Evolutionary conservation across 2,888 invertebrate genomes (phyloP).

Genomic region (Achlya flavicornis): DNA sequence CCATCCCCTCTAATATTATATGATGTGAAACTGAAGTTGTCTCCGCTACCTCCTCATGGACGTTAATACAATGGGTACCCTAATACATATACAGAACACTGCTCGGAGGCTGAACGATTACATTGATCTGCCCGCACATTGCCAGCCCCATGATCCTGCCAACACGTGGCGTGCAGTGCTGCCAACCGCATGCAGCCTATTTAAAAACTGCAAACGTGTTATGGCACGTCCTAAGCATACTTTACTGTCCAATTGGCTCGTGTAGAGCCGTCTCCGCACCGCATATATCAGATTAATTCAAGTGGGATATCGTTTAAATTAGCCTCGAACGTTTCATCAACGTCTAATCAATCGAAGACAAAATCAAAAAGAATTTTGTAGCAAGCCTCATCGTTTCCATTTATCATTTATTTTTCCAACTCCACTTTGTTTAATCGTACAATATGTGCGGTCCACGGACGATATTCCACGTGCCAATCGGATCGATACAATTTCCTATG

Average conservation of each 20-base stretch:
- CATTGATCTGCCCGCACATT: conserved; percentile 19
- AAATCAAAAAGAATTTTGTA: conserved; percentile 25
- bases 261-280: conserved; percentile 17
- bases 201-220: conserved; percentile 39
- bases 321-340: conserved; percentile 11
- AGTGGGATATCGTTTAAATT: conserved; percentile 12
- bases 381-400: conserved; percentile 17
- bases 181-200: conserved; percentile 16
- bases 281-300: conserved; percentile 6
- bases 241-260: conserved; percentile 24
- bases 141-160: conserved; percentile 14
- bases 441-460: neutral
- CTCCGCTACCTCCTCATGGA: conserved; percentile 41
- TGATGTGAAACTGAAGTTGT: conserved; percentile 8
- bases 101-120: conserved; percentile 22
- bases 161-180: conserved; percentile 12
- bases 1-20: conserved; percentile 8
- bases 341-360: conserved; percentile 23
- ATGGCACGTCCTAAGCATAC: conserved; percentile 62
- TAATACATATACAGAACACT: conserved; percentile 36
- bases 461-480: conserved; percentile 22
- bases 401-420: conserved; percentile 9
- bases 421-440: neutral
- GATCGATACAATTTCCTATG: conserved; percentile 41
- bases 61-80: conserved; percentile 53